phyloP scores from a whole-genome alignment of 2,797 vertebrate species.

The Pitangus sulphuratus region DNA sequence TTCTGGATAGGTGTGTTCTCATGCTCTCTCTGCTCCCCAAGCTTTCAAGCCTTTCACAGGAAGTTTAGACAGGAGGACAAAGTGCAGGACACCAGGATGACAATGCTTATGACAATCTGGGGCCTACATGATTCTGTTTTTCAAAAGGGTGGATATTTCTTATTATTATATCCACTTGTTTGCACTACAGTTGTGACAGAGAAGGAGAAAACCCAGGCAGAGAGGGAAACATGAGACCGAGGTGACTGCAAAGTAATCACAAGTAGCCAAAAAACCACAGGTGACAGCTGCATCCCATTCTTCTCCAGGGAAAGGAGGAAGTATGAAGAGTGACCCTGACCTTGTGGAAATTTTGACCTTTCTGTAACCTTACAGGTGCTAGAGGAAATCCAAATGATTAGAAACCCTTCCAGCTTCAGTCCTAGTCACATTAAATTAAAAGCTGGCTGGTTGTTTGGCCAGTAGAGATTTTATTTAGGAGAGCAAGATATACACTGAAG shows the following conservation, averaged over 20 bases:
- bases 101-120: background rate
- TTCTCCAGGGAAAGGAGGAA: background rate
- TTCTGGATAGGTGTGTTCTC: background rate
- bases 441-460: background rate
- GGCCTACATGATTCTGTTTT: background rate
- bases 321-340: background rate
- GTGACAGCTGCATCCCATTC: background rate
- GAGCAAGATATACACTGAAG: background rate
- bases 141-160: background rate
- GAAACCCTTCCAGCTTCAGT: background rate
- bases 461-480: background rate
- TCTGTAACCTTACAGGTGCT: background rate
- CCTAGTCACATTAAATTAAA: background rate
- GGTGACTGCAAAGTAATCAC: background rate
- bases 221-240: background rate
- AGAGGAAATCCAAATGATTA: background rate
- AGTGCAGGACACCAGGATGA: background rate
- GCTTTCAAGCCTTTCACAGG: background rate
- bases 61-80: background rate
- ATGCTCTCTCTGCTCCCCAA: background rate
- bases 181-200: background rate
- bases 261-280: background rate
- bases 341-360: background rate
- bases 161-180: background rate
- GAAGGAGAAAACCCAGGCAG: background rate